phyloP scores from a whole-genome alignment of 2,888 invertebrate species.

The Calameuta idolon region DNA sequence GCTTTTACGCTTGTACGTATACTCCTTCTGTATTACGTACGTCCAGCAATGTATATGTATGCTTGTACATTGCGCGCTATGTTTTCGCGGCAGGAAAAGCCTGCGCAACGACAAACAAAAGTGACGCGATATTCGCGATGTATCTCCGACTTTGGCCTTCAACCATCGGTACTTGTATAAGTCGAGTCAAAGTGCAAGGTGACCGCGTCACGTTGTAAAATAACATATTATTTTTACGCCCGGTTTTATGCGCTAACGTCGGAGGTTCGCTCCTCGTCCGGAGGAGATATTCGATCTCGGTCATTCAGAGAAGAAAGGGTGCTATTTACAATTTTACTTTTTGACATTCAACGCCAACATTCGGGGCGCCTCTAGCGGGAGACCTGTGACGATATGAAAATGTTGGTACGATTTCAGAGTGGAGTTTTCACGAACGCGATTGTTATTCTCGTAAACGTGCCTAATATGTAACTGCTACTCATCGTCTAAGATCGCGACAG shows the following conservation, averaged over 20 bases:
- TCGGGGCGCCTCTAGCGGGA: neutral
- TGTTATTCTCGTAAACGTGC: neutral
- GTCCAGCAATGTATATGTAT: neutral
- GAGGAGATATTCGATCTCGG: neutral
- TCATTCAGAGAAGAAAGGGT: neutral
- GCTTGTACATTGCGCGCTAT: neutral
- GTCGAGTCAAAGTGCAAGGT: slow-evolving; percentile 25
- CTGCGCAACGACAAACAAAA: slow-evolving; percentile 15
- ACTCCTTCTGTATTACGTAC: neutral
- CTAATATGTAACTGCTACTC: neutral
- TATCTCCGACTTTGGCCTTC: slow-evolving; percentile 18
- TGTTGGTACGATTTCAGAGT: neutral
- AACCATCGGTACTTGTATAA: slow-evolving; percentile 17
- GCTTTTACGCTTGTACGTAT: neutral
- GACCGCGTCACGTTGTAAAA: slow-evolving; percentile 4
- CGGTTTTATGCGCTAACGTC: neutral
- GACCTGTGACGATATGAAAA: neutral
- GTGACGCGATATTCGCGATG: slow-evolving; percentile 6
- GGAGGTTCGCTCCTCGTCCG: neutral
- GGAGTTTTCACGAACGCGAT: neutral
- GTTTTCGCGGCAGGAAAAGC: slow-evolving; percentile 1
- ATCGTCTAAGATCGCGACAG: neutral
- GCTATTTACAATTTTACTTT: neutral
- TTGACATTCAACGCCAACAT: neutral
- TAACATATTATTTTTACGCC: slow-evolving; percentile 11